These are phyloP conservation scores for Abrostola tripartita DNA, from an alignment of 2,888 invertebrate genomes.

Conservation along the genomic window DNA sequence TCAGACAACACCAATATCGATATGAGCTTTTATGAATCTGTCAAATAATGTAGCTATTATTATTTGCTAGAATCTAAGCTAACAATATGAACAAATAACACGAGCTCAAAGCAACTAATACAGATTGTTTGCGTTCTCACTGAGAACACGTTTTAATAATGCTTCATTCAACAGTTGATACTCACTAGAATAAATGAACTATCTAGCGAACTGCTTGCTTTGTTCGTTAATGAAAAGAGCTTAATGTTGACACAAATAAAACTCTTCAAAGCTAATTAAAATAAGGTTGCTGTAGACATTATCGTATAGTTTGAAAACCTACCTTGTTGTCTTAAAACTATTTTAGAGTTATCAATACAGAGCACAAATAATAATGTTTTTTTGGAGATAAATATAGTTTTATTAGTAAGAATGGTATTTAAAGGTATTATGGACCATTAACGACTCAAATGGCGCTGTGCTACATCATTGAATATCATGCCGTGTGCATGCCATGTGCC, in stretches of 20 bases:
- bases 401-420: too few species aligned
- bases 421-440: too few species aligned
- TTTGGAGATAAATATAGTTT: too few species aligned
- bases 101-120: slow-evolving; percentile 56
- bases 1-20: too few species aligned
- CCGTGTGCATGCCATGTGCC: too few species aligned
- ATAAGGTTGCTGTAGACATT: slow-evolving; percentile 15
- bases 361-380: too few species aligned
- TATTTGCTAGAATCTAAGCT: slow-evolving; percentile 21
- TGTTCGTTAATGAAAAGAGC: slow-evolving; percentile 38
- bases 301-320: not conserved
- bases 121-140: slow-evolving; percentile 59
- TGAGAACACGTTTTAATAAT: slow-evolving; percentile 64
- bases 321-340: too few species aligned
- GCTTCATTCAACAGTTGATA: slow-evolving; percentile 61
- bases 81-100: slow-evolving; percentile 39
- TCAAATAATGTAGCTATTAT: slow-evolving; percentile 1
- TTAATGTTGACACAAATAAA: slow-evolving; percentile 39
- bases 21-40: not conserved
- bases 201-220: slow-evolving; percentile 54
- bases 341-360: too few species aligned
- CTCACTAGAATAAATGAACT: slow-evolving; percentile 59
- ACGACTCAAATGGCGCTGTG: too few species aligned
- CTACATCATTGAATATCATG: too few species aligned
- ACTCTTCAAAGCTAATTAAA: slow-evolving; percentile 38